Base-by-base conservation (phyloP, 2,113 vertebrate genomes). In the Deroptyus accipitrinus region DNA sequence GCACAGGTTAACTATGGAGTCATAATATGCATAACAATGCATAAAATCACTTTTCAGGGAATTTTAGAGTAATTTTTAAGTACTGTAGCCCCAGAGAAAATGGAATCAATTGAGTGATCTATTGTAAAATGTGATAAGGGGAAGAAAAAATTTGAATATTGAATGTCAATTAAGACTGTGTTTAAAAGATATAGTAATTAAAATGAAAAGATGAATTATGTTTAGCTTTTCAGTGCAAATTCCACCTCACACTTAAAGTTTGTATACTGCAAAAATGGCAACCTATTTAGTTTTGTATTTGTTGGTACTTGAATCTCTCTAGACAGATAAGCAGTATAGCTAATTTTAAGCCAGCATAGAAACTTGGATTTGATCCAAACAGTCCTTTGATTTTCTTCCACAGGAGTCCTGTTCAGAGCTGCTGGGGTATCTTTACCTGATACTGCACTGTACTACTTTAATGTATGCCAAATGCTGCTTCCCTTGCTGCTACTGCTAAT, bases 331-430 rank as follows among this genome's bases (percentile, higher is more conserved):
- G 37, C 1, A 7, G 14, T 18, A 79, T 9, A 54, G 59, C 28
- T 59, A 77, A 77, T 92, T 90, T 83, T 86, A 92, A 92, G 33
- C 10, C 70, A 83, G 30, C 1, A 4, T 37, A 77, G 68, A 90
- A 92, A 55, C 20, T 23, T 90, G 70, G 61, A 31, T 85, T 74
- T 74, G 15, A 51, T 77, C 79, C 79, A 90, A 41, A 27, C 13
- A 83, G 46, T 85, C 67, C 39, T 88, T 73, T 79, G 44, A 35
- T 83, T 95, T 95, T 93, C 82, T 95, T 75, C 63, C 52, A 74
- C 63, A 73, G 66, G 35, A 69, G 28, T 68, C 39, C 20, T 1
- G 0, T 59, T 85, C 22, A 13, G 70, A 88, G 51, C 41, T 88
- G 30, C 35, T 86, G 57, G 27, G 46, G 2, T 90, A 48, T 84